Base-by-base conservation (phyloP, 2,113 vertebrate species). In the Ranitomeya imitator region DNA sequence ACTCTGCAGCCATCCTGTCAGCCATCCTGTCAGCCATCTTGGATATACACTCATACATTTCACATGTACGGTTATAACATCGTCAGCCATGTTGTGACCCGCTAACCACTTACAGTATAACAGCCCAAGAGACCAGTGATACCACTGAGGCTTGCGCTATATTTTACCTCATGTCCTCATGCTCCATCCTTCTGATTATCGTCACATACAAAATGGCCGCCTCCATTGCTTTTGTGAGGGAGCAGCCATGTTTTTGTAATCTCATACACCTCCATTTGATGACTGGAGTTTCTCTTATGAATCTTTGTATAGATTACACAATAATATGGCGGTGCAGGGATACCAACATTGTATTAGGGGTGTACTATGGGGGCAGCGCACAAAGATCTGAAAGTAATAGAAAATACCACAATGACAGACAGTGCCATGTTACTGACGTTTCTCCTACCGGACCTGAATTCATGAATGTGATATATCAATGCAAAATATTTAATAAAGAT, bases 401-500 rank as follows among this genome's bases (percentile, higher is more conserved):
- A 54, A 54, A 19, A 45, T 74, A 74, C 23, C 1, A 54, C 77
- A 79, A 57, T 15, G 11, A 26, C 77, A 79, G 57, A 57, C 77
- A 79, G 57, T 79, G 77, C 77, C 57, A 57, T n/a, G 51, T 54
- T 79, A 23, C 21, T 79, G 76, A 23, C n/a, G 77, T 79, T 21
- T 79, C n/a, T 16, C 37, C 74, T 55, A 52, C 69, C 67, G 26
- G 69, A 73, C 69, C 13, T 37, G 69, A 54, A 23, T 19, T 57
- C n/a, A 23, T 57, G 77, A 79, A 57, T 79, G 77, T 79, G 52
- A 57, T 79, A 26, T 79, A 79, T 79, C 11, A 79, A 79, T 51
- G 76, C 76, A 10, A 79, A 79, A 79, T 78, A 78, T 78, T 26
- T 55, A 78, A 78, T 79, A 79, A 79, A 79, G 77, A 55, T 79